Evolutionary conservation across 2,888 invertebrate genomes (phyloP).

Genomic region (Trissolcus brochymenae): DNA sequence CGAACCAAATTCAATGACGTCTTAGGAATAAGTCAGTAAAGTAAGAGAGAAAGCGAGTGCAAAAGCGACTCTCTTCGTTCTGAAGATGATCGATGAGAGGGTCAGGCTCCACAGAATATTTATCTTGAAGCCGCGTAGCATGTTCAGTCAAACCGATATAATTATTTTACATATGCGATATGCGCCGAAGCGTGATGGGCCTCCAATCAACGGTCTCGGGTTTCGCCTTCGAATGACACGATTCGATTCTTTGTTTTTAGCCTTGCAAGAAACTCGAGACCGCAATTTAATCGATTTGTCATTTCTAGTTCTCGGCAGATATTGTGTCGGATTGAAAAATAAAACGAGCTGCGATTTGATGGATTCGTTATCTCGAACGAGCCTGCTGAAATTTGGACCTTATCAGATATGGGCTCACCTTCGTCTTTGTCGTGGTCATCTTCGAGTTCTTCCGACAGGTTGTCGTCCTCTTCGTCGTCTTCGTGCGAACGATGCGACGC

Average conservation of each 20-base stretch:
- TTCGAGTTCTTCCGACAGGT: slow-evolving; percentile 91
- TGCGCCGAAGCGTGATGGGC: slow-evolving; percentile 60
- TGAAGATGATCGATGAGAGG: slow-evolving; percentile 75
- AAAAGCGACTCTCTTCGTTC: slow-evolving; percentile 67
- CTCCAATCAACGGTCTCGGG: slow-evolving; percentile 48
- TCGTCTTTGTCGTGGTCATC: slow-evolving; percentile 90
- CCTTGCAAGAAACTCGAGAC: slow-evolving; percentile 44
- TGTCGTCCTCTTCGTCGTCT: slow-evolving; percentile 91
- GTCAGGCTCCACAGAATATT: slow-evolving; percentile 68
- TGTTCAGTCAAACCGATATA: slow-evolving; percentile 72
- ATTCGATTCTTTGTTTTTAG: slow-evolving; percentile 51
- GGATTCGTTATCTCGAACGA: slow-evolving; percentile 36
- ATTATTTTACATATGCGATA: slow-evolving; percentile 71
- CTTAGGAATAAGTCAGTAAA: slow-evolving; percentile 18
- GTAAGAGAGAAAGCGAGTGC: slow-evolving; percentile 61
- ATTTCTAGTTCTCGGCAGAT: slow-evolving; percentile 39
- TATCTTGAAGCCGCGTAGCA: slow-evolving; percentile 65
- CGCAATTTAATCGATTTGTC: slow-evolving; percentile 53
- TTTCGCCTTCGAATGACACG: slow-evolving; percentile 50
- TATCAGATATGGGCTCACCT: slow-evolving; percentile 78
- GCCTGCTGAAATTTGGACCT: slow-evolving; percentile 19
- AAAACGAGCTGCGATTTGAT: slow-evolving; percentile 15
- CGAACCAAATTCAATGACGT: slow-evolving; percentile 19
- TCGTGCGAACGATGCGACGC: slow-evolving; percentile 82
- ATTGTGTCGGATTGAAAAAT: slow-evolving; percentile 9